phyloP scores from a whole-genome alignment of 1,140 invertebrate species.

The Sinonovacula constricta region DNA sequence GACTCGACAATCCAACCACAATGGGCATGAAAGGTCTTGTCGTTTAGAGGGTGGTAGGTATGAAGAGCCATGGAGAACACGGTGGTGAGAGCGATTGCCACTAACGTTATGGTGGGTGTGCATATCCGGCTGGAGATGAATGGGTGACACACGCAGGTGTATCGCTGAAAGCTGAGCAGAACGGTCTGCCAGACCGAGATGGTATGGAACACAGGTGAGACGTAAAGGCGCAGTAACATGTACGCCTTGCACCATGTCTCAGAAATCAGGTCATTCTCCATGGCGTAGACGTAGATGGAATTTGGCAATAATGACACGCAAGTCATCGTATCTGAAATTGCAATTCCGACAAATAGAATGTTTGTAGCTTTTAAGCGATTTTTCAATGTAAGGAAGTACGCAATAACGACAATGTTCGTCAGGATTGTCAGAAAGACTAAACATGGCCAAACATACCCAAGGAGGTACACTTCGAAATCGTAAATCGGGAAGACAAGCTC shows the following conservation, averaged over 20 bases:
- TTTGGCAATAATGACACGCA: slow-evolving; percentile 28
- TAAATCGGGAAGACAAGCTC: slow-evolving; percentile 14
- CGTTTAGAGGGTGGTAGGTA: slow-evolving; percentile 26
- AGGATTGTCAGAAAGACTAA: slow-evolving; percentile 19
- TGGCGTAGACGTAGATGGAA: slow-evolving; percentile 15
- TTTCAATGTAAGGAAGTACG: slow-evolving; percentile 24
- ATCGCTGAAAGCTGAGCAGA: slow-evolving; percentile 32
- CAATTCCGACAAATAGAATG: slow-evolving; percentile 37
- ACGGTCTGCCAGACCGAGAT: slow-evolving; percentile 49
- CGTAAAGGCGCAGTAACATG: slow-evolving; percentile 27
- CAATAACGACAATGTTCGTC: slow-evolving; percentile 26
- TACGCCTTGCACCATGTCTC: slow-evolving; percentile 1
- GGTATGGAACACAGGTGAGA: slow-evolving; percentile 41
- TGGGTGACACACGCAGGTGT: slow-evolving; percentile 48
- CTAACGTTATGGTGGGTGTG: slow-evolving; percentile 36
- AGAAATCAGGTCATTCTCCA: not conserved
- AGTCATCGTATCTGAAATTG: slow-evolving; percentile 45
- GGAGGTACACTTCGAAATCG: slow-evolving; percentile 15
- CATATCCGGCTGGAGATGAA: slow-evolving; percentile 28
- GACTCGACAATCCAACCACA: slow-evolving; percentile 26
- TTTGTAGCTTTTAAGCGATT: slow-evolving; percentile 29
- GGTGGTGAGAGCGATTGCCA: slow-evolving; percentile 12
- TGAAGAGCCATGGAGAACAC: slow-evolving; percentile 2
- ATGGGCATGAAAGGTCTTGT: not conserved
- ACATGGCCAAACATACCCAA: slow-evolving; percentile 24